A percentile compares a stretch with the other conserved stretches of the same genome.
Conservation (phyloP, 2,797 vertebrate species). For the Rhabdophis nuchalis region DNA sequence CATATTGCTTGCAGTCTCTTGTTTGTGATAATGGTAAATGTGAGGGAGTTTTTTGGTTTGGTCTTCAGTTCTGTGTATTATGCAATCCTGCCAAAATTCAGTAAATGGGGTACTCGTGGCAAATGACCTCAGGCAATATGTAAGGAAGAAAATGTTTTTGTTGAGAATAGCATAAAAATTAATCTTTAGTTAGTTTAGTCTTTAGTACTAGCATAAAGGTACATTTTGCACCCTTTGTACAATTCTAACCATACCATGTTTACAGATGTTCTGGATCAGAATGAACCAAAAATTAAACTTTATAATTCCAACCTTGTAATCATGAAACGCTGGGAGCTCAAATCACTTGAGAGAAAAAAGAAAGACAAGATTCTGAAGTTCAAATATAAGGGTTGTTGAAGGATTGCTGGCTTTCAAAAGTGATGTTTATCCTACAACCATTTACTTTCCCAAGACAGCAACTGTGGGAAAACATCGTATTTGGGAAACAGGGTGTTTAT, state of each 20-base stretch:
- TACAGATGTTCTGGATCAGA: neutral
- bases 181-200: too few relatives aligned
- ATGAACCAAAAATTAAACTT: neutral
- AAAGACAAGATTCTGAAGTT: neutral
- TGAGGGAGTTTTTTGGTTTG: neutral
- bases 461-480: neutral
- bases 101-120: neutral
- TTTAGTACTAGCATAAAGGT: too few relatives aligned
- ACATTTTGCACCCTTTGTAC: neutral
- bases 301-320: neutral
- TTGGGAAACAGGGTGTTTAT: neutral
- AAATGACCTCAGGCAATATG: neutral
- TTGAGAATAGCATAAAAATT: neutral
- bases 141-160: neutral
- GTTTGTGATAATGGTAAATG: neutral
- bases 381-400: neutral
- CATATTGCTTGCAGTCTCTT: neutral
- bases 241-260: neutral
- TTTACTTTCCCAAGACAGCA: neutral
- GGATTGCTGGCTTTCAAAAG: neutral
- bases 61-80: neutral
- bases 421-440: neutral
- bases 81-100: neutral
- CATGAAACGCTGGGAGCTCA: neutral
- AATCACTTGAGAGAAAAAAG: neutral